Evolutionary conservation across 2,113 vertebrate genomes (phyloP).

Genomic region (Hymenochirus boettgeri): DNA sequence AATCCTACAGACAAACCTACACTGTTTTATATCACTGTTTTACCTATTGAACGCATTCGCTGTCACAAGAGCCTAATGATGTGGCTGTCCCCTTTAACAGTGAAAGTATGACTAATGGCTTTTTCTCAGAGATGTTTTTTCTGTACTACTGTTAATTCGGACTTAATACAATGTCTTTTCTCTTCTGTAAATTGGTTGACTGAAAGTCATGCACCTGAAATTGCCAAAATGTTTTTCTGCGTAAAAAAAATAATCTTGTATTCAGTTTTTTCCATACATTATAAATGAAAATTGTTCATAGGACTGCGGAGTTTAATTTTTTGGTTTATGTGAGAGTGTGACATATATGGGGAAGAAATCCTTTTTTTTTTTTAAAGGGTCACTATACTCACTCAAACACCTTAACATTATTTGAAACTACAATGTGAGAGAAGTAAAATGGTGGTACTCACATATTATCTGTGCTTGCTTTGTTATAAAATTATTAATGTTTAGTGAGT

Average conservation of each 20-base stretch:
- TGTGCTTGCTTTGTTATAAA: no score
- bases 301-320: no score
- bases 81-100: background rate
- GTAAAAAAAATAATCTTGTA: constrained; percentile 44
- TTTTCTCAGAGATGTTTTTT: constrained; percentile 5
- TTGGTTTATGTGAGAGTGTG: no score
- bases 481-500: no score
- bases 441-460: no score
- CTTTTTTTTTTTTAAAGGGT: no score
- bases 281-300: constrained; percentile 60
- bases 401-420: no score
- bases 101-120: background rate
- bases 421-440: no score
- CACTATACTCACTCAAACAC: no score
- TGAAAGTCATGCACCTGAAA: constrained; percentile 22
- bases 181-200: constrained; percentile 24
- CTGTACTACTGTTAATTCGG: constrained; percentile 14
- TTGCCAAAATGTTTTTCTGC: constrained; percentile 33
- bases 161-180: constrained; percentile 15
- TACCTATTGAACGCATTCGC: constrained; percentile 47
- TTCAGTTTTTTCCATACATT: constrained; percentile 57
- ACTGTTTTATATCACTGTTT: constrained; percentile 52
- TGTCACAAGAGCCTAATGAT: background rate
- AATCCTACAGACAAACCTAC: constrained; percentile 14
- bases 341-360: no score